Percentiles rank a stretch among this genome's conserved stretches.
These are phyloP conservation scores for Tipula confusa DNA, from an alignment of 2,888 invertebrate species.

Conservation along the genomic window DNA sequence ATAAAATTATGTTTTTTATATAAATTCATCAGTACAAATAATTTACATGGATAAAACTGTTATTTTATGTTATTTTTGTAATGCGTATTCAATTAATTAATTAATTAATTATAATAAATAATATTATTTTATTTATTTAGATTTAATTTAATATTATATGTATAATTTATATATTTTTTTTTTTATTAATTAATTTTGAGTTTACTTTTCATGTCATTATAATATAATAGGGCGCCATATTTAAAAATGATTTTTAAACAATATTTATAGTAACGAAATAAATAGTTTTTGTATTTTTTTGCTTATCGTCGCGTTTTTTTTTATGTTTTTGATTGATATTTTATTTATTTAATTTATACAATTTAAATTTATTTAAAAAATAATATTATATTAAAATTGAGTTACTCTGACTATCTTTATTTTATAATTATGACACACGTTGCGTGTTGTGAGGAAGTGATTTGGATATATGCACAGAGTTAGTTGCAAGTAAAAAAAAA, in stretches of 20 bases:
- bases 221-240: background rate
- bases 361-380: background rate
- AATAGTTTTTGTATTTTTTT: background rate
- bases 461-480: too few relatives aligned
- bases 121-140: background rate
- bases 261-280: background rate
- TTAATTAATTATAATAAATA: slow-evolving; percentile 5
- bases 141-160: background rate
- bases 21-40: background rate
- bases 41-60: background rate
- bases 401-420: background rate
- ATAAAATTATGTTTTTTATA: too few relatives aligned
- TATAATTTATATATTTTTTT: background rate
- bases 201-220: background rate
- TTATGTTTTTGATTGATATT: background rate
- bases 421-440: background rate
- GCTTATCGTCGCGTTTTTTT: background rate
- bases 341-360: background rate
- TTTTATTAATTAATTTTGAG: background rate
- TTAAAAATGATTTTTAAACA: background rate
- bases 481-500: too few relatives aligned
- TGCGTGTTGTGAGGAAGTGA: too few relatives aligned
- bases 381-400: background rate
- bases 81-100: background rate
- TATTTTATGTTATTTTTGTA: background rate